Percentiles rank a stretch among this genome's conserved stretches.
These are phyloP conservation scores for Polietes domitor DNA, from an alignment of 2,888 invertebrate species.

Conservation along the genomic window DNA sequence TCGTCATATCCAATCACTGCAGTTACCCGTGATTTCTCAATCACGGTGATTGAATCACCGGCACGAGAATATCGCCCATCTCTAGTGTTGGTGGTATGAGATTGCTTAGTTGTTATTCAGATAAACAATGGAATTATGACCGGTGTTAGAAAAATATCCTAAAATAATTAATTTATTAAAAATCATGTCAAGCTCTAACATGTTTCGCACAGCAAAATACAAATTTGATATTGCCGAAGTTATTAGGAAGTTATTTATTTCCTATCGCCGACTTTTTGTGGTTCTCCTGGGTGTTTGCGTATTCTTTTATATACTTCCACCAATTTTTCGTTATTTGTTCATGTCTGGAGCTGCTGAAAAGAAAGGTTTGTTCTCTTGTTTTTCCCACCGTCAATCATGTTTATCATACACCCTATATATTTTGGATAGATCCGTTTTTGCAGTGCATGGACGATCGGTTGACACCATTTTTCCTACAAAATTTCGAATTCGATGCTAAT, in stretches of 20 bases:
- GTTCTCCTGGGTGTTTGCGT: constrained; percentile 82
- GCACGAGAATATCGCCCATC: too few species aligned
- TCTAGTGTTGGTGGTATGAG: constrained; percentile 29
- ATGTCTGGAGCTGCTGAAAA: constrained; percentile 81
- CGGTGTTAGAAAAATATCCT: constrained; percentile 30
- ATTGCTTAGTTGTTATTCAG: constrained; percentile 14
- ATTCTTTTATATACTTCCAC: constrained; percentile 85
- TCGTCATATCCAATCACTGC: too few species aligned
- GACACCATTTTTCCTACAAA: constrained; percentile 83
- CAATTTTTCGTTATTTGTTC: constrained; percentile 85
- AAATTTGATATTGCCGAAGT: constrained; percentile 79
- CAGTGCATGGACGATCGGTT: constrained; percentile 86
- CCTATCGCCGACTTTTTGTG: constrained; percentile 79
- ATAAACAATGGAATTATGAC: constrained; percentile 63
- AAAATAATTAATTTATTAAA: constrained; percentile 41
- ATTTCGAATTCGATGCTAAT: constrained; percentile 86
- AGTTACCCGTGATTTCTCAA: too few species aligned
- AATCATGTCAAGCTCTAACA: constrained; percentile 68
- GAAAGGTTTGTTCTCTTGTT: constrained; percentile 72
- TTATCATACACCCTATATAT: background rate
- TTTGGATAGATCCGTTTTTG: constrained; percentile 81
- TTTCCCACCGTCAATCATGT: background rate
- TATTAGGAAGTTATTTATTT: constrained; percentile 76
- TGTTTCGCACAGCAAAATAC: constrained; percentile 79
- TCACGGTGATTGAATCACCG: too few species aligned